Base-by-base conservation (phyloP, 2,113 vertebrate genomes). In the Brachyhypopomus gauderio region DNA sequence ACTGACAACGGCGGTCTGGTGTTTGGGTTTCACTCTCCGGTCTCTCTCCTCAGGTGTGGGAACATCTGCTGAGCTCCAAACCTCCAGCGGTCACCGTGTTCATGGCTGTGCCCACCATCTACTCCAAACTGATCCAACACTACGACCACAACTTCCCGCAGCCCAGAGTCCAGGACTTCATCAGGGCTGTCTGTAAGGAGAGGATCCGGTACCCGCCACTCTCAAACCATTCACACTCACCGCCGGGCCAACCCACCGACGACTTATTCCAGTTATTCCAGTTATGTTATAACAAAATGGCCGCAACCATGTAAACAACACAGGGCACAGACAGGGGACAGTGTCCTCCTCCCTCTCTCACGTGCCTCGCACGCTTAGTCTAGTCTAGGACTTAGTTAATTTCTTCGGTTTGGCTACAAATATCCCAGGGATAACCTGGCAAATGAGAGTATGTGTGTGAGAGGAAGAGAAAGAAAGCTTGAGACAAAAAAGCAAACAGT, bases 101-200 rank as follows among this genome's bases (percentile, higher is more conserved):
- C 83, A 99, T 99, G 98, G 97, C 96, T 0, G 97, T 99, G 83
- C 98, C 98, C 48, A 98, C 96, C 1, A 92, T 98, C 83, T 99
- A 98, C 80, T 93, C 92, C 75, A 97, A 96, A 89, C 90, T 99
- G 88, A 95, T 96, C 41, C 92, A 95, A 5, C 89, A 97, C 83
- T 94, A 96, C 0, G 91, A 96, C 12, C 73, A 91, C 71, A 94
- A 96, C 77, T 95, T 97, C 78, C 93, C 89, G 36, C 93, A 94
- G 77, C 93, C 94, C 0, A 93, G 83, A 0, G 95, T 95, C 80
- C 95, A 88, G 90, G 96, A 97, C 82, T 99, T 96, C 0, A 86
- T 98, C 56, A 94, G 20, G 87, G 96, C 96, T 0, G 83, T 93
- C n/a, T 99, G 97, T 90, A 88, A 92, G 87, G 93, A 97, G 66